Percentiles rank a stretch among this genome's conserved stretches.
phyloP scores from a whole-genome alignment of 2,113 vertebrate species.

The Xenopus laevis region DNA sequence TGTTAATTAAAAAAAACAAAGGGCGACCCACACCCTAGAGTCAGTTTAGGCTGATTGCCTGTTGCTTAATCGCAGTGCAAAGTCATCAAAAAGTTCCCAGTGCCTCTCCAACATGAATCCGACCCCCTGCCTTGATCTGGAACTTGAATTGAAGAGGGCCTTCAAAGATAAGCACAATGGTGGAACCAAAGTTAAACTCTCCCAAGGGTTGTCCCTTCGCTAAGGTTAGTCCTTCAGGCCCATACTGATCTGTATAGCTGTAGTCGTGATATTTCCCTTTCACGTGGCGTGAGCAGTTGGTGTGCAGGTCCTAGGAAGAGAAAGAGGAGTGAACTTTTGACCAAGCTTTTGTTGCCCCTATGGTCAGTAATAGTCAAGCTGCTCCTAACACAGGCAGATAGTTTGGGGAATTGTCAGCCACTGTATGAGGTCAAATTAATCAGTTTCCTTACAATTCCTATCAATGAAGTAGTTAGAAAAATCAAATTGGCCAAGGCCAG shows the following conservation, averaged over 20 bases:
- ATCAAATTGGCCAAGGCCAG: too few species aligned
- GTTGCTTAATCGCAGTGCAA: background rate
- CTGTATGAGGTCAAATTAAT: too few species aligned
- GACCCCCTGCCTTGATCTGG: background rate
- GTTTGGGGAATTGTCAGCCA: too few species aligned
- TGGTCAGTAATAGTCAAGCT: too few species aligned
- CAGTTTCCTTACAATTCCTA: too few species aligned
- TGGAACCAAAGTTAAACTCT: slow-evolving; percentile 40
- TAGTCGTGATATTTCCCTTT: slow-evolving; percentile 24
- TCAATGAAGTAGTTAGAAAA: too few species aligned
- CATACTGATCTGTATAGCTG: slow-evolving; percentile 14
- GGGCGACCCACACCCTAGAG: background rate
- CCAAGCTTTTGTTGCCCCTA: too few species aligned
- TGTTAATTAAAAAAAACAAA: background rate
- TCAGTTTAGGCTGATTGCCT: background rate
- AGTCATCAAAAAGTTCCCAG: slow-evolving; percentile 9
- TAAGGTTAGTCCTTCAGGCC: background rate
- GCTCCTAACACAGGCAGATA: too few species aligned
- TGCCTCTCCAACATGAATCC: slow-evolving; percentile 28
- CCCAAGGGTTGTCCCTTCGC: slow-evolving; percentile 24
- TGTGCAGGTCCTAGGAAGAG: background rate
- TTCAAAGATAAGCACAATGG: slow-evolving; percentile 29
- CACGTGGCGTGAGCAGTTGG: slow-evolving; percentile 13
- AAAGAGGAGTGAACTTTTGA: background rate
- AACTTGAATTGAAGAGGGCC: slow-evolving; percentile 25